Percentiles rank a stretch among this genome's conserved stretches.
Evolutionary conservation across 1,140 invertebrate species (phyloP).

Genomic region (Goniozus legneri): DNA sequence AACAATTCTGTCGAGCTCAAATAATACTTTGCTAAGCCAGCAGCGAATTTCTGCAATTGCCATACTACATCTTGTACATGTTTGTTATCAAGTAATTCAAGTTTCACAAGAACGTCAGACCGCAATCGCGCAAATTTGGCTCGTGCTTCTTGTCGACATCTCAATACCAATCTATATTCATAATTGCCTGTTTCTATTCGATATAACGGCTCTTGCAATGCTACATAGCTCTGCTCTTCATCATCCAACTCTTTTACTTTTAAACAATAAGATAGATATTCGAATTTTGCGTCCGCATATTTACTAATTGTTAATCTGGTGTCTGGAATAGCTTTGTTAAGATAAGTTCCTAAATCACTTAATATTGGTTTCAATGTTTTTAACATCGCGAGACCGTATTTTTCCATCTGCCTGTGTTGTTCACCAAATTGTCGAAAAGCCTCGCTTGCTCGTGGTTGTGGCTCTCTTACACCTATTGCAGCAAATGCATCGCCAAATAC

Average conservation of each 20-base stretch:
- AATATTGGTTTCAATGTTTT: slow-evolving; percentile 91
- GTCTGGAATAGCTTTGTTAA: slow-evolving; percentile 96
- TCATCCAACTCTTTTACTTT: slow-evolving; percentile 99
- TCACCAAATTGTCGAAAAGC: slow-evolving; percentile 95
- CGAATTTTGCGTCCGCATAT: slow-evolving; percentile 97
- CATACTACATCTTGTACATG: slow-evolving; percentile 92
- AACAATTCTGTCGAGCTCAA: slow-evolving; percentile 65
- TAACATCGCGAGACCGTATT: slow-evolving; percentile 85
- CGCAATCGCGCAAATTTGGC: slow-evolving; percentile 86
- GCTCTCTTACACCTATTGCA: slow-evolving; percentile 90
- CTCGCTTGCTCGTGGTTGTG: slow-evolving; percentile 90
- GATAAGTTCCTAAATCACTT: slow-evolving; percentile 90
- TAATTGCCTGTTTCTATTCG: slow-evolving; percentile 98
- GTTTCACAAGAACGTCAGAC: slow-evolving; percentile 93
- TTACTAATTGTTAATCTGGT: slow-evolving; percentile 96
- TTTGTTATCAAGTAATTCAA: slow-evolving; percentile 96
- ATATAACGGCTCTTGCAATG: slow-evolving; percentile 94
- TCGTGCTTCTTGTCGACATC: slow-evolving; percentile 93
- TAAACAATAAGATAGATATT: slow-evolving; percentile 96
- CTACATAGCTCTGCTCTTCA: slow-evolving; percentile 91
- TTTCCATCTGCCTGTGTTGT: slow-evolving; percentile 89
- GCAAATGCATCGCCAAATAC: slow-evolving; percentile 94
- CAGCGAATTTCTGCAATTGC: slow-evolving; percentile 77
- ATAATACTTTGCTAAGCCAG: slow-evolving; percentile 76
- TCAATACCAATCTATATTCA: slow-evolving; percentile 90